Evolutionary conservation across 2,797 vertebrate species (phyloP), one percentile per base, ranked within the genome.

Genomic region (Okamejei kenojei): DNA sequence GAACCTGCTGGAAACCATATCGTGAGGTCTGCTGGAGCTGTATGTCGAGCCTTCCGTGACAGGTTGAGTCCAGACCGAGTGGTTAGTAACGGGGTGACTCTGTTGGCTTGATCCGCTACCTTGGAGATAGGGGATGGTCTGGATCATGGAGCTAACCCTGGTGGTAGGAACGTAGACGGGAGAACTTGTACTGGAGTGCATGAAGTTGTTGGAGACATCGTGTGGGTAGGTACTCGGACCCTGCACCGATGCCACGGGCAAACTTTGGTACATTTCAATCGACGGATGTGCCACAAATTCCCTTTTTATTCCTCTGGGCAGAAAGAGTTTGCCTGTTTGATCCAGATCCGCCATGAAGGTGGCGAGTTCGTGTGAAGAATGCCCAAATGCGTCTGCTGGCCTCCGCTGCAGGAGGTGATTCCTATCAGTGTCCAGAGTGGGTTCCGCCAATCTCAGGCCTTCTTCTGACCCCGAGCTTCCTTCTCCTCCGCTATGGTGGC

Each of bases 91-190:
- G 1, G 96, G 96, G 94, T 98, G 98, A 93, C 96, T 96, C 81
- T 97, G 95, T 93, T 99, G 98, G 38, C 97, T 96, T 0, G 97
- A 95, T 32, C 96, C 97, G 93, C 97, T 95, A 76, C 97, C 97
- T 94, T 97, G 98, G 90, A 99, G 96, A 94, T 99, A 99, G 0
- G 98, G 97, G 93, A 99, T 96, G 93, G 97, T 97, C 74, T 98
- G 97, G 58, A 99, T 97, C 98, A 99, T 98, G 94, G 98, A 96
- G 23, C 98, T 97, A 94, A 99, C 97, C 93, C 97, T 95, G 63
- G 98, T 98, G 61, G 98, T 98, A 94, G 98, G 98, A 93, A 99
- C 99, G 93, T 99, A 99, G 93, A 99, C 98, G 0, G 98, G 99
- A 32, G 99, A 99, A 96, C 97, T 98, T 86, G 98, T 96, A 78